Conservation (phyloP, 2,113 vertebrate genomes). For the Brachypteracias leptosomus region DNA sequence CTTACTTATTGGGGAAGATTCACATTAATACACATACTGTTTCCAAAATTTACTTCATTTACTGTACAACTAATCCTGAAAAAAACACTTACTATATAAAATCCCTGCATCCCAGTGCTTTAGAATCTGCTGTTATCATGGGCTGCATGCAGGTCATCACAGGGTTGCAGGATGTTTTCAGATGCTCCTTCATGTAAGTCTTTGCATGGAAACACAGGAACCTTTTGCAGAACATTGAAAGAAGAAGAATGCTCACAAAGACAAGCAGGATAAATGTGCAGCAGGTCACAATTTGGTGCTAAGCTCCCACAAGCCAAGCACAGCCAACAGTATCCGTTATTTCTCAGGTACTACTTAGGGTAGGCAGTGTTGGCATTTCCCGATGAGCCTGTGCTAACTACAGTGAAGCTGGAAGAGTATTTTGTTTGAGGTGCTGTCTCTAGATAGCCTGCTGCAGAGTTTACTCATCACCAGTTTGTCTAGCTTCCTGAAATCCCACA, state of each 20-base stretch:
- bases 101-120: neutral
- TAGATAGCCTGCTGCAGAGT: neutral
- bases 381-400: neutral
- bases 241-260: neutral
- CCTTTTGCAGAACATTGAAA: neutral
- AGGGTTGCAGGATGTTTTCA: neutral
- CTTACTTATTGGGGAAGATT: neutral
- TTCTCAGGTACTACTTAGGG: neutral
- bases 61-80: neutral
- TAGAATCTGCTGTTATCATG: neutral
- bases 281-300: neutral
- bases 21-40: neutral
- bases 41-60: neutral
- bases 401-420: neutral
- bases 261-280: neutral
- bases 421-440: neutral
- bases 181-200: neutral
- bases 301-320: neutral
- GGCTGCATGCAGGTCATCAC: neutral
- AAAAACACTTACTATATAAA: neutral
- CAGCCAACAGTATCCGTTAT: neutral
- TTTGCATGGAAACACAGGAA: neutral
- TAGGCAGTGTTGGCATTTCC: neutral
- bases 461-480: neutral
- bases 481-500: neutral